Conservation (phyloP, 1,140 invertebrate genomes). For the Calosoma granatense region DNA sequence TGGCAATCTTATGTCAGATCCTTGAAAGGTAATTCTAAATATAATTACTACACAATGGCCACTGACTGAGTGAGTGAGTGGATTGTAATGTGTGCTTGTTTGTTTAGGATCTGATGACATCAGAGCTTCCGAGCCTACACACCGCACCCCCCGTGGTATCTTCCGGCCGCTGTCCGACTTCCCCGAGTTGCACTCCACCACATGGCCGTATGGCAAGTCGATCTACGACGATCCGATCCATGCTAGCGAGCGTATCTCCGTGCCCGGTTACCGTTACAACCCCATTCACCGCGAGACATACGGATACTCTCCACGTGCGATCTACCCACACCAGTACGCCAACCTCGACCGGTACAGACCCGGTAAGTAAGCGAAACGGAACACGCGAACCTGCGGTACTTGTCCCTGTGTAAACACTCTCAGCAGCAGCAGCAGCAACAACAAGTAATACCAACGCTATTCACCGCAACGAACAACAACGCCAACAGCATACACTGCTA, state of each 20-base stretch:
- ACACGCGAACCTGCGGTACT: not conserved
- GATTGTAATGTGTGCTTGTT: conserved; percentile 3
- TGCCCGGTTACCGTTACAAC: conserved; percentile 78
- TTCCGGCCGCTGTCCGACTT: conserved; percentile 48
- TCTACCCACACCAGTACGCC: conserved; percentile 76
- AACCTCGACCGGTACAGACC: conserved; percentile 68
- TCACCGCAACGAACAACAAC: not conserved
- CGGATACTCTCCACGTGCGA: conserved; percentile 73
- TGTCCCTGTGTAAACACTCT: not conserved
- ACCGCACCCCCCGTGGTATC: conserved; percentile 55
- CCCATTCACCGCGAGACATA: conserved; percentile 80
- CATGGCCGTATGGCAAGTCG: conserved; percentile 67
- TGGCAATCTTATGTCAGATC: conserved; percentile 86
- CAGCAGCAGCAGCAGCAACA: too few species aligned
- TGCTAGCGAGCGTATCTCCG: conserved; percentile 69
- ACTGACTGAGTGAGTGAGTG: too few species aligned
- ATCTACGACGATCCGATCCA: conserved; percentile 73
- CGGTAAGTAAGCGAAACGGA: conserved; percentile 54
- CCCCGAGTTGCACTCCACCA: conserved; percentile 50
- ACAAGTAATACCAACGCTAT: too few species aligned
- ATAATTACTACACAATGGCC: not conserved
- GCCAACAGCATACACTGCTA: too few species aligned
- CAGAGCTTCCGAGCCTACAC: conserved; percentile 66
- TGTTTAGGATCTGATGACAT: conserved; percentile 75
- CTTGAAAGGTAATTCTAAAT: conserved; percentile 74